Conservation (phyloP, 2,888 invertebrate genomes). For the Dinocampus coccinellae region DNA sequence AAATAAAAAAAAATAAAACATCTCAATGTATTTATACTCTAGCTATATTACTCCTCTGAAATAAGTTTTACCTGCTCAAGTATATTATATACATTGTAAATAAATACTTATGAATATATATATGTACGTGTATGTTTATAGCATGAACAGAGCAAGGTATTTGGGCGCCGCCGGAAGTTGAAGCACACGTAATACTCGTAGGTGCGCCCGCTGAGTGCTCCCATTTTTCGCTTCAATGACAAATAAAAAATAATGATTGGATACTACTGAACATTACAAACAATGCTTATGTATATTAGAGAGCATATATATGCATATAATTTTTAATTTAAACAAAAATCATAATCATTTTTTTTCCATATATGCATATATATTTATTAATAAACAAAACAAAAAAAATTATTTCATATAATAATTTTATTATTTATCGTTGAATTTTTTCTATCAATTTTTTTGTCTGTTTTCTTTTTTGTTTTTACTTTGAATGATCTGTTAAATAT, state of each 20-base stretch:
- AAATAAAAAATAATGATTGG: slow-evolving; percentile 62
- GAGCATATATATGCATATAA: neutral
- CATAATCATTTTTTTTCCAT: no score
- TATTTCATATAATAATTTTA: no score
- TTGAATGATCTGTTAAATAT: no score
- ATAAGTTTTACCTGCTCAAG: no score
- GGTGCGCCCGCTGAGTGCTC: slow-evolving; percentile 59
- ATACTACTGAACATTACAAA: neutral
- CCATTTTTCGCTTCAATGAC: slow-evolving; percentile 68
- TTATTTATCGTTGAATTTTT: no score
- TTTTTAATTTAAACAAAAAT: no score
- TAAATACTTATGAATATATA: neutral
- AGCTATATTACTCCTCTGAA: no score
- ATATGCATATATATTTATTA: neutral
- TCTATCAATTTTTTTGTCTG: no score
- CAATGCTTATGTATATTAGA: neutral
- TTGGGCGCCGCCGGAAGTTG: slow-evolving; percentile 41
- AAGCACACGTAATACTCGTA: slow-evolving; percentile 47
- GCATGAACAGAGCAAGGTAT: slow-evolving; percentile 1
- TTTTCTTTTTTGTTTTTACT: no score
- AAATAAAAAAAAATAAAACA: no score
- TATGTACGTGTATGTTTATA: neutral
- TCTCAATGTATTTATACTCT: no score
- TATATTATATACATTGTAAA: neutral
- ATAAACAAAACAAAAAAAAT: no score